Conservation (phyloP, 1,140 invertebrate genomes). For the Mactra quadrangularis region DNA sequence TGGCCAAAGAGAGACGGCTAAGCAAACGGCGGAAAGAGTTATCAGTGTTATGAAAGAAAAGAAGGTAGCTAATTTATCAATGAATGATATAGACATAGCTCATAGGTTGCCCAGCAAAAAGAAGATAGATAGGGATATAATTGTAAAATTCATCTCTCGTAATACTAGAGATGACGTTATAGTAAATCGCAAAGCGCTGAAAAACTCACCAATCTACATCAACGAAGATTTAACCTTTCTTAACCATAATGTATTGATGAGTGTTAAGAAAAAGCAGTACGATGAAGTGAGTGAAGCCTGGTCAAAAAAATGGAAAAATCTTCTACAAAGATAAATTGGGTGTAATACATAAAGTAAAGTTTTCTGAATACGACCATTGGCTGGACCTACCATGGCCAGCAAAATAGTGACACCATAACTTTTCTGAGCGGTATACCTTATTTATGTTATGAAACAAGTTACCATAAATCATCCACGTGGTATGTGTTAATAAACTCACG, state of each 20-base stretch:
- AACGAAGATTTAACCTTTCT: constrained; percentile 4
- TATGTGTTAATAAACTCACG: too few species aligned
- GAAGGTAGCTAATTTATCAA: background rate
- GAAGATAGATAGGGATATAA: constrained; percentile 9
- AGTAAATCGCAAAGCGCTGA: background rate
- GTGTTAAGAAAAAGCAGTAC: background rate
- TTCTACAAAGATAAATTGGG: constrained; percentile 1
- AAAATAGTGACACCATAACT: background rate
- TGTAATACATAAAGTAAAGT: background rate
- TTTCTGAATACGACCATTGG: background rate
- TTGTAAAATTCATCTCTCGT: background rate
- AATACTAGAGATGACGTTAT: background rate
- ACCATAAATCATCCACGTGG: too few species aligned
- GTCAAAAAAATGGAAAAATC: background rate
- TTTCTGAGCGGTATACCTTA: too few species aligned
- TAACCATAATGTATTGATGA: background rate
- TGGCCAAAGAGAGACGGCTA: background rate
- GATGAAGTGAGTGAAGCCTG: background rate
- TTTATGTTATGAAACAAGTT: too few species aligned
- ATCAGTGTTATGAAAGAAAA: background rate
- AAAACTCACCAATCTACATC: background rate
- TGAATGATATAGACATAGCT: background rate
- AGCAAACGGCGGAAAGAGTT: constrained; percentile 15
- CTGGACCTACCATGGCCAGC: constrained; percentile 5
- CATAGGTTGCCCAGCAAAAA: background rate